Evolutionary conservation across 2,797 vertebrate species (phyloP).

Genomic region (Acanthurus lineatus): DNA sequence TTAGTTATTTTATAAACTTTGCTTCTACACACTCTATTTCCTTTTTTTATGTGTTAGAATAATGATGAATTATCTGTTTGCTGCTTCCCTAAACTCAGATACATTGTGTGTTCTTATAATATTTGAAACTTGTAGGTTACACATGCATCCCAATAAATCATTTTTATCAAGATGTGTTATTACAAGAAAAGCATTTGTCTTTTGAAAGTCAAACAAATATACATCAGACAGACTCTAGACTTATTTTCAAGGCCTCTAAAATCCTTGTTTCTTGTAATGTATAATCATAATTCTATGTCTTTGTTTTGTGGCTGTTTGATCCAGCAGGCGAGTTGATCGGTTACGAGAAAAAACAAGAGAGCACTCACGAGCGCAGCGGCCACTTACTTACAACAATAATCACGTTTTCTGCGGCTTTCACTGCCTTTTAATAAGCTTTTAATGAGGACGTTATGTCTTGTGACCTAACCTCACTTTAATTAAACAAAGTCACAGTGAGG

Average conservation of each 20-base stretch:
- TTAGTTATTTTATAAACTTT: conserved; percentile 37
- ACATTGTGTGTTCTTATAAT: conserved; percentile 73
- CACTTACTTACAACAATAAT: too few species aligned
- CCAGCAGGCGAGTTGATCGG: too few species aligned
- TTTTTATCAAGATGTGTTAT: conserved; percentile 74
- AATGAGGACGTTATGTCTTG: too few species aligned
- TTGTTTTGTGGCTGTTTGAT: too few species aligned
- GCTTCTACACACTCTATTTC: conserved; percentile 17
- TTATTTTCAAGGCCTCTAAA: neutral
- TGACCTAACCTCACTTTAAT: too few species aligned
- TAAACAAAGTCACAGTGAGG: too few species aligned
- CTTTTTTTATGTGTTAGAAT: conserved; percentile 55
- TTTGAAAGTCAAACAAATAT: conserved; percentile 7
- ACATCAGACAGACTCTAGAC: neutral
- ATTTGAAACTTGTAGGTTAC: conserved; percentile 78
- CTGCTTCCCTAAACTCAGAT: conserved; percentile 68
- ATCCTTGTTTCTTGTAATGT: conserved; percentile 4
- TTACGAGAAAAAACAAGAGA: too few species aligned
- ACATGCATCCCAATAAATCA: conserved; percentile 81
- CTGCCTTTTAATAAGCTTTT: too few species aligned
- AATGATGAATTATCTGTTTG: conserved; percentile 78
- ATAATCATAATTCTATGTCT: too few species aligned
- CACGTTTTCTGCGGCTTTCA: too few species aligned
- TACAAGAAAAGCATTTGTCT: conserved; percentile 57
- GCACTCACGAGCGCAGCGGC: too few species aligned